phyloP scores from a whole-genome alignment of 2,888 invertebrate genomes.

The Plebejus anna region DNA sequence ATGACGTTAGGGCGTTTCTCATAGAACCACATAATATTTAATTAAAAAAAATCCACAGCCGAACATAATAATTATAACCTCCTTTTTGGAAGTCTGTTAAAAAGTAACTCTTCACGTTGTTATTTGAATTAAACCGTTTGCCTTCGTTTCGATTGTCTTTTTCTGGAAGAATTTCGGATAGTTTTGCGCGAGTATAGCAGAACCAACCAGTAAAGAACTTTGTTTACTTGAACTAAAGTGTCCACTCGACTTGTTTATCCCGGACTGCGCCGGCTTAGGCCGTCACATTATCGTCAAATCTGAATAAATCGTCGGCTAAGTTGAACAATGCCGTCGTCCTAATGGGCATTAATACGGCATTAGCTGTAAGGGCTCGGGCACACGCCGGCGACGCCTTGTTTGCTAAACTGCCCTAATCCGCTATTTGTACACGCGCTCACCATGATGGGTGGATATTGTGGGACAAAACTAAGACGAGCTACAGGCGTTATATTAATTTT shows the following conservation, averaged over 20 bases:
- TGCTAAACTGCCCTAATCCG: constrained; percentile 80
- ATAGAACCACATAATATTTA: too few relatives aligned
- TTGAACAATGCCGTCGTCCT: constrained; percentile 63
- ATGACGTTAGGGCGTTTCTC: too few relatives aligned
- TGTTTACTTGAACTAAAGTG: constrained; percentile 25
- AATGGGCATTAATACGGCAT: constrained; percentile 78
- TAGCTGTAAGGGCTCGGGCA: constrained; percentile 67
- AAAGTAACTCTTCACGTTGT: too few relatives aligned
- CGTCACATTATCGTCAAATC: constrained; percentile 64
- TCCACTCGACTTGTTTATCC: constrained; percentile 49
- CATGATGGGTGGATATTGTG: constrained; percentile 37
- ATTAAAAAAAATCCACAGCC: too few relatives aligned
- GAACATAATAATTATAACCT: too few relatives aligned
- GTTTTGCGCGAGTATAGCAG: too few relatives aligned
- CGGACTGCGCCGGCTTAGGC: constrained; percentile 57
- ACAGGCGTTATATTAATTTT: too few relatives aligned
- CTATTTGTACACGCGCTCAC: constrained; percentile 67
- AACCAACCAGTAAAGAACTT: neutral
- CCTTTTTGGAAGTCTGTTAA: too few relatives aligned
- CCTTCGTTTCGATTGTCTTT: too few relatives aligned
- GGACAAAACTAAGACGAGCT: constrained; percentile 31
- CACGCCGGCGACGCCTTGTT: constrained; percentile 76
- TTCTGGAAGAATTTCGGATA: too few relatives aligned
- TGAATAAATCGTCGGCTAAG: constrained; percentile 60
- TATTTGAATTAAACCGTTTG: too few relatives aligned